Evolutionary conservation across 2,113 vertebrate genomes (phyloP), one percentile per base, ranked within the genome.

Genomic region (Aspiorhynchus laticeps): DNA sequence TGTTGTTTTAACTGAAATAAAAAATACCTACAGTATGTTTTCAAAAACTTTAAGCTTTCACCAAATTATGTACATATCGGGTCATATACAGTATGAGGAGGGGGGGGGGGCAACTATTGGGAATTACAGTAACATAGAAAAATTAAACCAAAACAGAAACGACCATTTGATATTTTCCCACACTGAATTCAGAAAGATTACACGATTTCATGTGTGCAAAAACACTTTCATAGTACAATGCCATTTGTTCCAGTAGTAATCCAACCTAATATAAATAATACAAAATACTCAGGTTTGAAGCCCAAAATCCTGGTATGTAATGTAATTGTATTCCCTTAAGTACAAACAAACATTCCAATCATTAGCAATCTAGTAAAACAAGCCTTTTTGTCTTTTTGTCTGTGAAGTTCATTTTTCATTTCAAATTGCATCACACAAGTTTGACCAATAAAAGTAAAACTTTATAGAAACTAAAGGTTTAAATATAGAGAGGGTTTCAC

Each of bases 331-430:
- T 36, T 71, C 28, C 28, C 43, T 48, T 83, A 7, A 53, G 41
- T 53, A 53, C 28, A 83, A 51, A 71, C 1, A 19, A n/a, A 83
- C 28, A 71, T 36, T 71, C 5, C 41, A 71, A n/a, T 51, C 26
- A 24, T 24, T 51, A 71, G 46, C 71, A 83, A 83, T 76, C 56
- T 33, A 63, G 38, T 28, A 81, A 80, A 65, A 63, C 36, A 81
- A 43, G 26, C 73, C 24, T 15, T 24, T 33, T 79, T 36, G 51
- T 36, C 24, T 15, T 24, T 33, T 79, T 36, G 51, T 36, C 48
- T 33, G 17, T 33, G 26, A 63, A 41, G 78, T 80, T 21, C 21
- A n/a, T 61, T 56, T 31, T 46, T 7, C 38, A 11, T 38, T 4
- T 81, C 24, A 38, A 26, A 36, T 15, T 21, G 63, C 43, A 33